Conservation (phyloP, 2,113 vertebrate species). For the Hydrochoerus hydrochaeris region DNA sequence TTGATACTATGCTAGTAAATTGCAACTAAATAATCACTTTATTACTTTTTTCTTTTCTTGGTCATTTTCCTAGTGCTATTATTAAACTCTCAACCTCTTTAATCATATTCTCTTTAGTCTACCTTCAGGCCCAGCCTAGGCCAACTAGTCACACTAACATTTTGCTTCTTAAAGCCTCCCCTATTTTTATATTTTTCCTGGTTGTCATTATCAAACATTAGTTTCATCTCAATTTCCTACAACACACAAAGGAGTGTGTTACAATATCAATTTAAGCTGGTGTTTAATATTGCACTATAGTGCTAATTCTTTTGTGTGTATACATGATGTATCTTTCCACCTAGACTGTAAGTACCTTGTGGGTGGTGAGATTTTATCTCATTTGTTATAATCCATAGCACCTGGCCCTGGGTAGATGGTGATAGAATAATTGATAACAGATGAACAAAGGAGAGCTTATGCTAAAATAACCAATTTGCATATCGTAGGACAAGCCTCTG, state of each 20-base stretch:
- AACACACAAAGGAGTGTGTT: not conserved
- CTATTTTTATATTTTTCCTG: not conserved
- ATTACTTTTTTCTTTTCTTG: not conserved
- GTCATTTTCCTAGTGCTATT: not conserved
- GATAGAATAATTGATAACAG: constrained; percentile 62
- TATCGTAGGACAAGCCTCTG: constrained; percentile 67
- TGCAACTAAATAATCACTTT: not conserved
- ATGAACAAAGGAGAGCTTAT: constrained; percentile 68
- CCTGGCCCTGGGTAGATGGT: not conserved
- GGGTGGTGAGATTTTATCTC: constrained; percentile 41
- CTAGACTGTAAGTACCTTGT: constrained; percentile 59
- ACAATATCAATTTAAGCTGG: not conserved
- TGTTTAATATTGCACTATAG: not conserved
- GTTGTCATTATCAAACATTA: not conserved
- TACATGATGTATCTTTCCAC: not conserved
- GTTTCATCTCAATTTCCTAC: not conserved
- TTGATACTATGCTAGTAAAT: not conserved
- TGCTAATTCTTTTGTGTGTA: not conserved
- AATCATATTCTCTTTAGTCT: not conserved
- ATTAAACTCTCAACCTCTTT: not conserved
- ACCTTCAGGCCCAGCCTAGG: not conserved
- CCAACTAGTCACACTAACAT: not conserved
- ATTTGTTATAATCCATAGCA: constrained; percentile 35
- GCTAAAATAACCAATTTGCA: constrained; percentile 68
- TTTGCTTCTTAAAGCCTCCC: not conserved